A percentile compares a stretch with the other conserved stretches of the same genome.
Evolutionary conservation across 2,113 vertebrate species (phyloP).

Genomic region (Fukomys damarensis): DNA sequence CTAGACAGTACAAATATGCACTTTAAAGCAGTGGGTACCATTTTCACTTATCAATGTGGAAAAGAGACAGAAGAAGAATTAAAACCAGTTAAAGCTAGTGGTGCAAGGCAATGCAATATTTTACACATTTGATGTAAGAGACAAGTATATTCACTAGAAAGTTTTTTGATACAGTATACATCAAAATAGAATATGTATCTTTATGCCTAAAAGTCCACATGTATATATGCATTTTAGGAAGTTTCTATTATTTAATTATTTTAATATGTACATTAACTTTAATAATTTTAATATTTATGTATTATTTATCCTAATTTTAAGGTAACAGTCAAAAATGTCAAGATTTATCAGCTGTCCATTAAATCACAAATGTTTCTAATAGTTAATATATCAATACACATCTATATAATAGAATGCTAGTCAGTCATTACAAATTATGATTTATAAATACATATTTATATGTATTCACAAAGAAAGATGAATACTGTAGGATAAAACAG

Average conservation of each 20-base stretch:
- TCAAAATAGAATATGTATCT: not conserved
- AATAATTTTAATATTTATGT: not conserved
- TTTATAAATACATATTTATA: not conserved
- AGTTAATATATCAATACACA: not conserved
- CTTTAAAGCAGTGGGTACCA: not conserved
- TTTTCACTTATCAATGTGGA: not conserved
- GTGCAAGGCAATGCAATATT: not conserved
- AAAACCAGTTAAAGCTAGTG: not conserved
- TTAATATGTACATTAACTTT: too few species aligned
- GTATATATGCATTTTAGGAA: not conserved
- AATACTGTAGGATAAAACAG: not conserved
- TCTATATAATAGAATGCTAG: not conserved
- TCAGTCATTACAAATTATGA: not conserved
- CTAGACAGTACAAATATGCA: not conserved
- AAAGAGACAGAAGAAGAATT: not conserved
- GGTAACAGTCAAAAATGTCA: not conserved
- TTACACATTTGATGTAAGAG: not conserved
- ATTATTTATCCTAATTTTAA: slow-evolving; percentile 14
- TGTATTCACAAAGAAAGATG: slow-evolving; percentile 24
- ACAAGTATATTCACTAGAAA: not conserved
- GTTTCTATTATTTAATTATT: not conserved
- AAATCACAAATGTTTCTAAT: not conserved
- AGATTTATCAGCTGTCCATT: not conserved
- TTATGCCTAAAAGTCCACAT: not conserved
- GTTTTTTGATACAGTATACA: not conserved